Evolutionary conservation across 2,113 vertebrate genomes (phyloP), one percentile per base, ranked within the genome.

Genomic region (Elephantulus edwardii): DNA sequence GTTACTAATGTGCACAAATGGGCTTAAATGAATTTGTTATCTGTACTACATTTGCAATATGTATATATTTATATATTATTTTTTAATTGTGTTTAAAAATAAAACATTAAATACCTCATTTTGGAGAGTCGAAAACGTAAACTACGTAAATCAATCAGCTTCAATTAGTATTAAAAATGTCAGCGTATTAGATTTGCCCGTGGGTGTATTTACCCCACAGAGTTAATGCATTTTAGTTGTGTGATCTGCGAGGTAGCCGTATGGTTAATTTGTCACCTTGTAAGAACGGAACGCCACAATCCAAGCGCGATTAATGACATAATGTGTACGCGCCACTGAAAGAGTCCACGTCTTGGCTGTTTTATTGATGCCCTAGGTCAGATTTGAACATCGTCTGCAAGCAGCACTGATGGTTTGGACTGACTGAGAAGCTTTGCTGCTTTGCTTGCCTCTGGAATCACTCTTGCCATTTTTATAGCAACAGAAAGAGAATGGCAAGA

Each of bases 21-120:
- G 98, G 98, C 98, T 98, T 98, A 99, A 99, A 99, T 99, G 99
- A 99, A 99, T 98, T 98, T 98, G 98, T 99, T 98, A 98, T 99
- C 99, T 99, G 98, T 98, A 99, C 98, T 99, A 97, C 99, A 99
- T 99, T 99, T 99, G 98, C 98, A 98, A 97, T 99, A 98, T 99
- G 99, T 99, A 99, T 99, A 99, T 99, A 99, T 99, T 99, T 99
- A 99, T 99, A 99, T 99, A 99, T 99, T 99, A 99, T 99, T 98
- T 99, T 99, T 99, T 99, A 99, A 99, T 99, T 99, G 98, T 99
- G 98, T 99, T 99, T 99, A 99, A 98, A 98, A 99, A 99, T 98
- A 99, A 98, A 99, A 97, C 97, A 99, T 98, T 98, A 97, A 98
- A 98, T 98, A 97, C 97, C 98, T 98, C 98, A 98, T 98, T 99